Conservation (phyloP, 2,888 invertebrate species). For the Colostygia pectinataria region DNA sequence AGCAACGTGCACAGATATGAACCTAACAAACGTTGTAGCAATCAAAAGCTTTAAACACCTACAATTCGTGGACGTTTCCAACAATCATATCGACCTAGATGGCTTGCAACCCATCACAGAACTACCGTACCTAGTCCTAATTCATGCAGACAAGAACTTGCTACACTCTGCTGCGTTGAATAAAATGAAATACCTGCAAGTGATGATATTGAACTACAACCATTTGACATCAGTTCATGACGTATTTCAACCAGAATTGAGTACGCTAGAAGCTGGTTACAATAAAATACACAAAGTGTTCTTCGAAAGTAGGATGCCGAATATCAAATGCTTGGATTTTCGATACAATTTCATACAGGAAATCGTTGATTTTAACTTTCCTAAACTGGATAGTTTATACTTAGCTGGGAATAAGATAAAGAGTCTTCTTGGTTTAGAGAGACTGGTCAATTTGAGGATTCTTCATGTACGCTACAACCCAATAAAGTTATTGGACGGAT, state of each 20-base stretch:
- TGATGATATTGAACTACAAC: constrained; percentile 81
- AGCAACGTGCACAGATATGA: constrained; percentile 72
- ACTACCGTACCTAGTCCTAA: constrained; percentile 79
- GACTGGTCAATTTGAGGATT: constrained; percentile 84
- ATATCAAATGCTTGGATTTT: constrained; percentile 80
- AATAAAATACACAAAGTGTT: constrained; percentile 64
- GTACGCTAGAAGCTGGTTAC: constrained; percentile 80
- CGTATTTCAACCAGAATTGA: constrained; percentile 79
- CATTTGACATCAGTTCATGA: constrained; percentile 74
- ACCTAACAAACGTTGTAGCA: constrained; percentile 77
- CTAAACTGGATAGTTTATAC: constrained; percentile 87
- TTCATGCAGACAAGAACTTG: constrained; percentile 83
- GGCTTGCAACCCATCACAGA: constrained; percentile 72
- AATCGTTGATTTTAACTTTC: constrained; percentile 70
- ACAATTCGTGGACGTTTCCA: constrained; percentile 82
- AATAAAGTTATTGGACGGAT: constrained; percentile 79
- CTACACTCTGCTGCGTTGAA: constrained; percentile 73
- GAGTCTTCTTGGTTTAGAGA: constrained; percentile 83
- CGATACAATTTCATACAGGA: constrained; percentile 76
- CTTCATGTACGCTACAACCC: constrained; percentile 89
- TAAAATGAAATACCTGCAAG: constrained; percentile 83
- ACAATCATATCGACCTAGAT: constrained; percentile 74
- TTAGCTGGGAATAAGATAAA: constrained; percentile 88
- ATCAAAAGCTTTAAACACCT: constrained; percentile 79
- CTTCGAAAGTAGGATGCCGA: constrained; percentile 56